Conservation (phyloP, 2,888 invertebrate genomes). For the Graphium colonna region DNA sequence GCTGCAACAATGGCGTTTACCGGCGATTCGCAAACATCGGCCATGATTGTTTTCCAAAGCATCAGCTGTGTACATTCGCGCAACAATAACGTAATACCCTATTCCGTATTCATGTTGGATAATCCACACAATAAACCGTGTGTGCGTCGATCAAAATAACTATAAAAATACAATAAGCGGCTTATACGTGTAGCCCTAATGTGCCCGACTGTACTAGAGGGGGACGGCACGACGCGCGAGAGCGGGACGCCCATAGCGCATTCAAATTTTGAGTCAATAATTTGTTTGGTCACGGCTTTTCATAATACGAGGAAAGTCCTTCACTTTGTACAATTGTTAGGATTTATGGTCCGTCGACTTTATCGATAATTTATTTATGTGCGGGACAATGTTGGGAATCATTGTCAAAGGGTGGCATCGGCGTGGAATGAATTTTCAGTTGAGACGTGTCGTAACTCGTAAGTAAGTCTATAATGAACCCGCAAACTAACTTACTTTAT, state of each 20-base stretch:
- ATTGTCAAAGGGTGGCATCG: no score
- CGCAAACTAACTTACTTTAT: no score
- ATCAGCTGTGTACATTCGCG: conserved; percentile 71
- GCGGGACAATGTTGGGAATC: not conserved
- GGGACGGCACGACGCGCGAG: conserved; percentile 32
- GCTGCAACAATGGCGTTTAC: conserved; percentile 44
- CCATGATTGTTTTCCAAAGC: conserved; percentile 51
- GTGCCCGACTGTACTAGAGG: conserved; percentile 45
- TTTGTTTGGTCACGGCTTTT: conserved; percentile 50
- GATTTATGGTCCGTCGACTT: conserved; percentile 18
- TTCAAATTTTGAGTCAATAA: conserved; percentile 51
- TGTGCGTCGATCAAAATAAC: conserved; percentile 74
- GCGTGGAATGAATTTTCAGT: no score
- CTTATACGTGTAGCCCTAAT: conserved; percentile 65
- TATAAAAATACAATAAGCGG: conserved; percentile 79
- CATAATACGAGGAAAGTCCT: conserved; percentile 23
- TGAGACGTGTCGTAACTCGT: no score
- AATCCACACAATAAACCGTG: conserved; percentile 60
- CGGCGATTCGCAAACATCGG: conserved; percentile 61
- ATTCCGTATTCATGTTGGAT: conserved; percentile 69
- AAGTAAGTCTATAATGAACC: no score
- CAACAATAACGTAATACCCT: conserved; percentile 62
- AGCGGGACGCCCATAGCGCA: conserved; percentile 27
- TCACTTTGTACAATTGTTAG: conserved; percentile 20
- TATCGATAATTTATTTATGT: conserved; percentile 12